phyloP scores from a whole-genome alignment of 2,888 invertebrate genomes.

The Drosophila histrio region DNA sequence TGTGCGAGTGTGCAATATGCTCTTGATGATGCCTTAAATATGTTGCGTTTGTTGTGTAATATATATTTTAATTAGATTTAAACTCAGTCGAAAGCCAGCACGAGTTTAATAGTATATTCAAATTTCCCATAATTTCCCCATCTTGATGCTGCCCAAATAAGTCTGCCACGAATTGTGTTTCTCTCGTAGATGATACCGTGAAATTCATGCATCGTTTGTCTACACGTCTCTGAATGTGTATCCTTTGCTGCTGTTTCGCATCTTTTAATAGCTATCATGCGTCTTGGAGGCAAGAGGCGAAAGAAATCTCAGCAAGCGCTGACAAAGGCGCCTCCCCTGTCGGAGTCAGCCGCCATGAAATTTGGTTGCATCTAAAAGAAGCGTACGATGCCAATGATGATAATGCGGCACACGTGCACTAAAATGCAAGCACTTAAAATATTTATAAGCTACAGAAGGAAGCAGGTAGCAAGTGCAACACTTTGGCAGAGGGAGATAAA shows the following conservation, averaged over 20 bases:
- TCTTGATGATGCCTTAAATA: constrained; percentile 63
- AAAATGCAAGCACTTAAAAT: constrained; percentile 78
- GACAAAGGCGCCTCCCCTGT: constrained; percentile 28
- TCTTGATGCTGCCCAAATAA: constrained; percentile 1
- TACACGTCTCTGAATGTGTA: constrained; percentile 11
- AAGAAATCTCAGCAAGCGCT: constrained; percentile 48
- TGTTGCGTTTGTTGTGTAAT: constrained; percentile 32
- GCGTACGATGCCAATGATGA: constrained; percentile 54
- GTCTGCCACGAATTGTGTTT: constrained; percentile 14
- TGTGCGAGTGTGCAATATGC: constrained; percentile 44
- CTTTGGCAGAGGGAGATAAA: constrained; percentile 65
- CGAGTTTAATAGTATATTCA: constrained; percentile 11
- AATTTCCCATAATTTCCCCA: constrained; percentile 8
- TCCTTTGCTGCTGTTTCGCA: background rate
- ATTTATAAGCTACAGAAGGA: constrained; percentile 67
- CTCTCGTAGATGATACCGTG: background rate
- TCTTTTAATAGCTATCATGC: constrained; percentile 46
- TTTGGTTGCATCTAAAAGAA: constrained; percentile 60
- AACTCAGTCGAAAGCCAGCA: background rate
- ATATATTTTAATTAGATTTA: constrained; percentile 59
- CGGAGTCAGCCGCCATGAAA: constrained; percentile 28
- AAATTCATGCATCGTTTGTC: background rate
- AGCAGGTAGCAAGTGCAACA: constrained; percentile 37
- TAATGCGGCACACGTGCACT: constrained; percentile 76
- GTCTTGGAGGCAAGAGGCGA: constrained; percentile 13